Base-by-base conservation (phyloP, 1,140 invertebrate genomes). In the Drosophila pseudoananassae region DNA sequence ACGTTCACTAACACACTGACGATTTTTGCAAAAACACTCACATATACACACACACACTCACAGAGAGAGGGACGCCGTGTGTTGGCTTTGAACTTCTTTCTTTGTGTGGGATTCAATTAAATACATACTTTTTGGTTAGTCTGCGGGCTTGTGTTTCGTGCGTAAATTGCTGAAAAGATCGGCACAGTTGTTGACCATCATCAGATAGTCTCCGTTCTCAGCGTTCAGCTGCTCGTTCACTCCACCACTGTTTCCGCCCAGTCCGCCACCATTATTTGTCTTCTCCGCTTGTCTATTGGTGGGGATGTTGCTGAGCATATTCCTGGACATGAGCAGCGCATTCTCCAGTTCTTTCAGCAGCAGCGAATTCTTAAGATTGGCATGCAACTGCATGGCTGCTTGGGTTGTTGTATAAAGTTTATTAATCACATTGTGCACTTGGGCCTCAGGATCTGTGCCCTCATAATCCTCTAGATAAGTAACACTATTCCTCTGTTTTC, bases 281-380 rank as follows among this genome's bases (percentile, higher is more conserved):
- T 65, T 89, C 15, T 88, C 83, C 7, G 52, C 87, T 89, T 84
- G 83, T 56, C 83, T 72, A 75, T 90, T 90, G 61, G 83, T 81
- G 46, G 91, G 78, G 31, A 92, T 91, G 65, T 85, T 92, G 69
- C 83, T 90, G 3, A 93, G 79, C 77, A 93, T 91, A 52, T 92
- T 92, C 55, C 92, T 92, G 14, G 93, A 93, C 83, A 92, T 91
- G 23, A 92, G 91, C 52, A 93, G 90, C 40, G 93, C 93, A 72
- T 92, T 91, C 79, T 93, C 92, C 52, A 93, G 77, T 68, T 92
- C 92, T 72, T 93, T 92, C n/a, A 93, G 69, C 75, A 92, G 90
- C 70, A 91, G 50, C 15, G 91, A 81, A 52, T 91, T 90, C 75
- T 91, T 91, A 7, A 92, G 59, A 69, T 91, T 90, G 31, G 90